Conservation (phyloP, 2,797 vertebrate species). For the Enteromius afrohamiltoni region DNA sequence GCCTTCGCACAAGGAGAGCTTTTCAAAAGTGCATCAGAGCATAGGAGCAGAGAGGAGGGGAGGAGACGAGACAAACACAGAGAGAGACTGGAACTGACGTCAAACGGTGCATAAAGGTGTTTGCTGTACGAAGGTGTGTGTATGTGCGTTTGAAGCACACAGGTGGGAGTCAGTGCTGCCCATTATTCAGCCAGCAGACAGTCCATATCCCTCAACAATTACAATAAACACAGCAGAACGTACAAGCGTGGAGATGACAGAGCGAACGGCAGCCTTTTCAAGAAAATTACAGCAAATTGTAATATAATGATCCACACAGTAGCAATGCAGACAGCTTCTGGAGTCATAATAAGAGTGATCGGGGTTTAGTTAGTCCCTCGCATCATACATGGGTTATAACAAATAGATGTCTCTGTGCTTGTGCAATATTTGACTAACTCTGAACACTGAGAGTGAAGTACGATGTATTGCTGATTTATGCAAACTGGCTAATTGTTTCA, state of each 20-base stretch:
- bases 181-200: constrained; percentile 14
- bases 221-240: neutral
- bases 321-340: neutral
- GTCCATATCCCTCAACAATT: constrained; percentile 10
- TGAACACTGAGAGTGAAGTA: neutral
- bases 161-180: constrained; percentile 5
- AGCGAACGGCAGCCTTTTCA: neutral
- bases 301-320: neutral
- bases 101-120: constrained; percentile 34
- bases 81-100: constrained; percentile 44
- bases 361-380: neutral
- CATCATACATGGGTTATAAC: neutral
- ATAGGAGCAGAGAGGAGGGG: constrained; percentile 32
- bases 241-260: neutral
- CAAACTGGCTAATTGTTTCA: neutral
- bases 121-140: neutral
- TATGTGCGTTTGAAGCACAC: constrained; percentile 14
- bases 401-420: neutral
- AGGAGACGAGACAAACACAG: constrained; percentile 2
- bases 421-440: neutral
- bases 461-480: neutral
- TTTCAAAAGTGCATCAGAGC: constrained; percentile 49
- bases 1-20: constrained; percentile 42
- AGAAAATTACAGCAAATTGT: constrained; percentile 5
- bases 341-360: neutral